Conservation (phyloP, 2,797 vertebrate species). For the Molossus molossus region DNA sequence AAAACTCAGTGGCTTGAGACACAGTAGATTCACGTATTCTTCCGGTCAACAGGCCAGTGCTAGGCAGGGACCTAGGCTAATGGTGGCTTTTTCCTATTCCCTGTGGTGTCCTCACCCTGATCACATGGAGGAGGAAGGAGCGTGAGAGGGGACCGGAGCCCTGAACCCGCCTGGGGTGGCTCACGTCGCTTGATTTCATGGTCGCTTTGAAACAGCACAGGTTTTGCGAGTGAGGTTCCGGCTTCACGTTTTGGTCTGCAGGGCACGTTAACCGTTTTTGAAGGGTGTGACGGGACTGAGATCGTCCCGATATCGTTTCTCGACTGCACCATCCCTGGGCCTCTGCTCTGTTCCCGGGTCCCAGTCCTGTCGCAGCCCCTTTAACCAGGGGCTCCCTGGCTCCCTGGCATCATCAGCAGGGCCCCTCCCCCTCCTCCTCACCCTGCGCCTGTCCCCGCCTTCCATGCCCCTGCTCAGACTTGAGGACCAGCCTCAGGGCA, state of each 20-base stretch:
- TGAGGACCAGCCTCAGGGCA: not conserved
- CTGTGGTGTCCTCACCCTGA: not conserved
- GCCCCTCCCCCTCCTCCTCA: not conserved
- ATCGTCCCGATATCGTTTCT: rapidly evolving
- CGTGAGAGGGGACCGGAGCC: not conserved
- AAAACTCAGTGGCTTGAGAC: not conserved
- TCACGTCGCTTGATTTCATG: not conserved
- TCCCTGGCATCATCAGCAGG: not conserved
- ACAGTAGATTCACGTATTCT: not conserved
- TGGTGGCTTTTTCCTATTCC: not conserved
- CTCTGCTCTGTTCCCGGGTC: rapidly evolving
- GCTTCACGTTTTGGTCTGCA: not conserved
- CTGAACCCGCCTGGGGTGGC: not conserved
- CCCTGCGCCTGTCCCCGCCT: not conserved
- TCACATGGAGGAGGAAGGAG: not conserved
- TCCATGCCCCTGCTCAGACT: not conserved
- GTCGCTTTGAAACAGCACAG: not conserved
- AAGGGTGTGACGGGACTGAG: too few species aligned
- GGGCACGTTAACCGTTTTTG: not conserved
- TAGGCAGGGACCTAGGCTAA: not conserved
- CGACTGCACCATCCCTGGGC: rapidly evolving
- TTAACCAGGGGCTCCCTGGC: rapidly evolving
- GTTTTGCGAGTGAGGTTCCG: not conserved
- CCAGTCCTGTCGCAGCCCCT: rapidly evolving
- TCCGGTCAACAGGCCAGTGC: not conserved